A percentile compares a stretch with the other conserved stretches of the same genome.
Evolutionary conservation across 2,113 vertebrate species (phyloP).

Genomic region (Equus przewalskii): DNA sequence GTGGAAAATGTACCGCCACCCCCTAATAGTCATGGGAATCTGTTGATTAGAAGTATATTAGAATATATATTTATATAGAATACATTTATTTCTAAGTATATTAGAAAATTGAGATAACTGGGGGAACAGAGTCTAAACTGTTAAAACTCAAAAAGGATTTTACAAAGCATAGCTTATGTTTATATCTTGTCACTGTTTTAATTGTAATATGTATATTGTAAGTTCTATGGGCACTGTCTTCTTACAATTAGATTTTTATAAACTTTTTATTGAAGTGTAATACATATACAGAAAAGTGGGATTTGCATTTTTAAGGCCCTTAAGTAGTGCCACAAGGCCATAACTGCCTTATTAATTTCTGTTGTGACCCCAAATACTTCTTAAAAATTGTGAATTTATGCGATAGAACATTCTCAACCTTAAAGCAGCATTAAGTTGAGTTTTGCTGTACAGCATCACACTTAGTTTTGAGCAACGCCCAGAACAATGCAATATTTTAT

Average conservation of each 20-base stretch:
- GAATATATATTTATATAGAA: no score
- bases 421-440: constrained; percentile 21
- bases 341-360: constrained; percentile 25
- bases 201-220: not conserved
- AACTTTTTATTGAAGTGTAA: constrained; percentile 1
- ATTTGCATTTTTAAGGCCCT: constrained; percentile 42
- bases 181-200: not conserved
- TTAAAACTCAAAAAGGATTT: constrained; percentile 57
- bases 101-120: not conserved
- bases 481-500: constrained; percentile 21
- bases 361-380: not conserved
- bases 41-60: not conserved
- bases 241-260: constrained; percentile 7
- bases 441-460: not conserved
- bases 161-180: constrained; percentile 27
- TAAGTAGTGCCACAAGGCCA: not conserved
- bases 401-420: not conserved
- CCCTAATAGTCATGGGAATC: not conserved
- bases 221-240: not conserved
- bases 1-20: not conserved
- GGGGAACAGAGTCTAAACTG: not conserved
- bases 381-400: constrained; percentile 40
- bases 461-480: not conserved
- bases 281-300: not conserved
- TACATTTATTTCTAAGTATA: no score